Percentiles rank a stretch among this genome's conserved stretches.
Conservation (phyloP, 2,888 invertebrate species). For the Aphrophora alni region DNA sequence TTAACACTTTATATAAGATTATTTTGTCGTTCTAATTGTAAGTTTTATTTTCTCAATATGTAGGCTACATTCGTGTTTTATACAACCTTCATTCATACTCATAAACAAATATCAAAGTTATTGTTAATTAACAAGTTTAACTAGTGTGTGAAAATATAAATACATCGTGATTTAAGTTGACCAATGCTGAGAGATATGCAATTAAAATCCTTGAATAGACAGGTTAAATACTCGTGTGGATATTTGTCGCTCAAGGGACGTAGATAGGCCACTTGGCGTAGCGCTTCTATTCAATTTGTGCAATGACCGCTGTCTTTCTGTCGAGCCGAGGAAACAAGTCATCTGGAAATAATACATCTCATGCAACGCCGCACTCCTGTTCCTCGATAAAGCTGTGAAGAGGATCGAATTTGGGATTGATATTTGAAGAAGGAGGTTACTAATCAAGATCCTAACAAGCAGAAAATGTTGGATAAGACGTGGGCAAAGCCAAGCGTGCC, state of each 20-base stretch:
- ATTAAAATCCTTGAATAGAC: not conserved
- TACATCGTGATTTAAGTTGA: no score
- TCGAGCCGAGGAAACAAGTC: not conserved
- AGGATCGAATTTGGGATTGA: not conserved
- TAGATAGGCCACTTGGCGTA: no score
- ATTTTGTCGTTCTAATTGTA: no score
- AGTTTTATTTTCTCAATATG: no score
- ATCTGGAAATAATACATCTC: not conserved
- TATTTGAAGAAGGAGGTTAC: not conserved
- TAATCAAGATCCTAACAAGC: not conserved
- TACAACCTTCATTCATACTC: no score
- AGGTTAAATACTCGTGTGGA: not conserved
- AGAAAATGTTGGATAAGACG: not conserved
- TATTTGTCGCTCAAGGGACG: not conserved
- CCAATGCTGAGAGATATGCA: no score
- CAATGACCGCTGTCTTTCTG: not conserved
- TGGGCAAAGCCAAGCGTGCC: not conserved
- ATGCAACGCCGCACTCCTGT: not conserved
- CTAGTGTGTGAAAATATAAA: no score
- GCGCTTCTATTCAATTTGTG: not conserved
- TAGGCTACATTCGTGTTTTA: no score
- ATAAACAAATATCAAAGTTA: no score
- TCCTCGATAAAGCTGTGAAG: not conserved
- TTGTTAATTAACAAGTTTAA: no score
- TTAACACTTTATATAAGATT: no score